phyloP scores from a whole-genome alignment of 2,113 vertebrate species.

The Mystacornis crossleyi region DNA sequence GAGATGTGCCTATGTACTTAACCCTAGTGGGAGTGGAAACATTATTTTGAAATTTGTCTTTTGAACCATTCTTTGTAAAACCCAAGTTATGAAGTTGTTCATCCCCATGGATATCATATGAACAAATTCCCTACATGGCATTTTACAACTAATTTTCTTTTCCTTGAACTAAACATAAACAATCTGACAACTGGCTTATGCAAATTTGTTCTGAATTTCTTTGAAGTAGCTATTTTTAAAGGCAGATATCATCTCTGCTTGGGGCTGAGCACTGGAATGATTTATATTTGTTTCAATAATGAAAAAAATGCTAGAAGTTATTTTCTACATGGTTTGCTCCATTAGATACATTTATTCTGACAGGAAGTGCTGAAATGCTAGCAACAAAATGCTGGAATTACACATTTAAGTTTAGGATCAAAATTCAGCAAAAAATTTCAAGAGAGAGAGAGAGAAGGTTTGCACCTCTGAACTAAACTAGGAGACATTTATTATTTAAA shows the following conservation, averaged over 20 bases:
- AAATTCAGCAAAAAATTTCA: constrained; percentile 14
- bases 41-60: constrained; percentile 28
- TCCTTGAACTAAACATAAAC: constrained; percentile 65
- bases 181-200: constrained; percentile 69
- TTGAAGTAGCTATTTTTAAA: constrained; percentile 76
- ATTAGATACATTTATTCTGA: constrained; percentile 61
- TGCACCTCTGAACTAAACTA: not conserved
- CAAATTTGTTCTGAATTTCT: constrained; percentile 69
- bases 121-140: constrained; percentile 50
- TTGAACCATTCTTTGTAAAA: not conserved
- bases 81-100: not conserved
- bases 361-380: constrained; percentile 33
- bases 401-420: not conserved
- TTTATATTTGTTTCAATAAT: constrained; percentile 59
- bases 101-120: constrained; percentile 31
- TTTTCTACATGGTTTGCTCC: constrained; percentile 69
- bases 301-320: constrained; percentile 45
- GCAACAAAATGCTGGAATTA: constrained; percentile 33
- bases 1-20: constrained; percentile 33
- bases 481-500: constrained; percentile 24
- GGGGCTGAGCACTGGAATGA: constrained; percentile 36
- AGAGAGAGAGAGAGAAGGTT: not conserved
- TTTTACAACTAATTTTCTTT: constrained; percentile 72
- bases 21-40: constrained; percentile 21
- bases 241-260: constrained; percentile 68